Evolutionary conservation across 1,140 invertebrate species (phyloP).

Genomic region (Anadara kagoshimensis): DNA sequence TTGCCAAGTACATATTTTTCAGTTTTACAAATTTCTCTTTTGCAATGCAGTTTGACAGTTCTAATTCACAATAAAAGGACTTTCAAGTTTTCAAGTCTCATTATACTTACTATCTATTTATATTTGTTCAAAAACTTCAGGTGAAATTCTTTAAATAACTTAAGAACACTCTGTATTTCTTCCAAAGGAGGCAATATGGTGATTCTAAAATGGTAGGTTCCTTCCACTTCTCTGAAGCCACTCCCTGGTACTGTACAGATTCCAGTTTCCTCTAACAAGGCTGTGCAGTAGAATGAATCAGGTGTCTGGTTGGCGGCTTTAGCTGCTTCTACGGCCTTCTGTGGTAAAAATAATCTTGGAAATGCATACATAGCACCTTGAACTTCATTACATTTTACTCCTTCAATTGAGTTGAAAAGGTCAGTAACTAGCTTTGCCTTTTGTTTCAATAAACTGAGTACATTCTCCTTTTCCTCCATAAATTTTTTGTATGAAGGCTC

Average conservation of each 20-base stretch:
- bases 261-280: constrained; percentile 93
- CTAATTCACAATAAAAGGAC: not conserved
- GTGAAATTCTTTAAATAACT: constrained; percentile 91
- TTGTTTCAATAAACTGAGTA: constrained; percentile 85
- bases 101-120: constrained; percentile 46
- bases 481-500: constrained; percentile 83
- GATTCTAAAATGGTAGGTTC: constrained; percentile 77
- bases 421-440: constrained; percentile 89
- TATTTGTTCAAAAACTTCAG: constrained; percentile 89
- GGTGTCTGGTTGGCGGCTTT: constrained; percentile 77
- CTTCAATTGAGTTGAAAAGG: constrained; percentile 93
- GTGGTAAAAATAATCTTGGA: constrained; percentile 78
- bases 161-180: constrained; percentile 88
- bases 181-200: constrained; percentile 93
- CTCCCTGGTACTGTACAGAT: constrained; percentile 92
- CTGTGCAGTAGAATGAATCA: constrained; percentile 96
- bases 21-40: no score
- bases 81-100: not conserved
- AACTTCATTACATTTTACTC: constrained; percentile 89
- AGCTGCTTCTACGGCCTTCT: constrained; percentile 74
- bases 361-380: constrained; percentile 99
- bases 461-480: constrained; percentile 83
- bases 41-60: no score
- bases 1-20: no score
- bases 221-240: constrained; percentile 94